A percentile compares a stretch with the other conserved stretches of the same genome.
Conservation (phyloP, 2,797 vertebrate genomes). For the Pygocentrus nattereri region DNA sequence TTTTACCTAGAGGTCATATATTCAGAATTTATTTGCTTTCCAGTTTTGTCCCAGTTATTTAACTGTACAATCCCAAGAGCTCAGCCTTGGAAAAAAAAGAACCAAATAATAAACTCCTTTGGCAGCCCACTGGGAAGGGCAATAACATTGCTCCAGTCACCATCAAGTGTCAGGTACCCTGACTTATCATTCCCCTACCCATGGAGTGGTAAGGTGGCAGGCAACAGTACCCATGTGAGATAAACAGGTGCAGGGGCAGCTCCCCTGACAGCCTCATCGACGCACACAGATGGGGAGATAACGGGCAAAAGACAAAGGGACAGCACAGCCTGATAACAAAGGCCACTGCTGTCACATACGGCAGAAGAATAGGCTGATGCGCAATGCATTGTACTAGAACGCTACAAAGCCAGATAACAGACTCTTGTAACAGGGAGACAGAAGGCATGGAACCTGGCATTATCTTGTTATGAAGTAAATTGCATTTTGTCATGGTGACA, state of each 20-base stretch:
- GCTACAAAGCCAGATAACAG: conserved; percentile 28
- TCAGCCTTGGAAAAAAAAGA: no score
- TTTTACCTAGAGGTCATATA: no score
- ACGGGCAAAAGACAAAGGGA: conserved; percentile 49
- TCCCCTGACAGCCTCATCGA: conserved; percentile 33
- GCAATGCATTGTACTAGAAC: conserved; percentile 33
- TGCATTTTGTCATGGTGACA: conserved; percentile 48
- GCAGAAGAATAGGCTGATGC: conserved; percentile 37
- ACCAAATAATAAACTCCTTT: background rate
- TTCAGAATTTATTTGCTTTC: no score
- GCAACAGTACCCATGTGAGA: conserved; percentile 27
- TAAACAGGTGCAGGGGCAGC: conserved; percentile 43
- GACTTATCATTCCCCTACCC: background rate
- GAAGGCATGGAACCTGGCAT: conserved; percentile 26
- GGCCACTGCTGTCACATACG: conserved; percentile 33
- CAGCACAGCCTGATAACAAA: conserved; percentile 48
- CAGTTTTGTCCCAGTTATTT: no score
- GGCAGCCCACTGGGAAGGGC: no score
- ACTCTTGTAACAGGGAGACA: conserved; percentile 28
- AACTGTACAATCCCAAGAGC: no score
- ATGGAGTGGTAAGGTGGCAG: background rate
- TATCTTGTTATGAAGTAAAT: conserved; percentile 52
- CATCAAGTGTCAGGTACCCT: background rate
- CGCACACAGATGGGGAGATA: conserved; percentile 42
- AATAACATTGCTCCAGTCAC: background rate